These are phyloP conservation scores for Oopsacas minuta DNA, from an alignment of 37 sponge, comb jelly and placozoan species.

Conservation along the genomic window DNA sequence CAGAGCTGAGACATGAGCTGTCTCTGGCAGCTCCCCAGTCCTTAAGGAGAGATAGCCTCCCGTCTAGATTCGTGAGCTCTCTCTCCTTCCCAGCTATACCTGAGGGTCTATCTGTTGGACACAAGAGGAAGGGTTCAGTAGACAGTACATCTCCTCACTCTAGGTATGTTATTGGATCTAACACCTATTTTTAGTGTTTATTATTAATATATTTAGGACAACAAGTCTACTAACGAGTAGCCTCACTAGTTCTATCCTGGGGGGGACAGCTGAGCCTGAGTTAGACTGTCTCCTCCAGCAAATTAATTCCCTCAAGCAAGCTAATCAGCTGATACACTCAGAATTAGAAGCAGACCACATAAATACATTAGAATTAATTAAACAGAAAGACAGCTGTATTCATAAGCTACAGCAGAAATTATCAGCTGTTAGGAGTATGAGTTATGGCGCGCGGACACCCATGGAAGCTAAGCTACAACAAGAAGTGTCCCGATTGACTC, in stretches of 20 bases:
- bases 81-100: neutral
- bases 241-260: neutral
- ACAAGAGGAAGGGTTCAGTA: neutral
- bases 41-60: neutral
- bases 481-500: conserved; percentile 43
- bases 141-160: neutral
- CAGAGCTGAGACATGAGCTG: neutral
- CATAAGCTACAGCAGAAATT: conserved; percentile 3
- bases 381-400: neutral
- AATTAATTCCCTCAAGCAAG: neutral
- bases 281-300: neutral
- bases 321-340: neutral
- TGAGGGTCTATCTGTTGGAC: neutral
- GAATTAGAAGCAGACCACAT: neutral
- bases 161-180: neutral
- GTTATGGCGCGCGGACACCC: neutral
- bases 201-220: neutral
- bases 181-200: neutral
- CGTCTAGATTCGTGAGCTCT: neutral
- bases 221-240: neutral
- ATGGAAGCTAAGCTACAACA: conserved; percentile 32
- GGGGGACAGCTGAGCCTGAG: conserved; percentile 9
- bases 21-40: neutral
- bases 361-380: neutral
- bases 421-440: neutral